Conservation (phyloP, 2,113 vertebrate genomes). For the Megalops atlanticus region DNA sequence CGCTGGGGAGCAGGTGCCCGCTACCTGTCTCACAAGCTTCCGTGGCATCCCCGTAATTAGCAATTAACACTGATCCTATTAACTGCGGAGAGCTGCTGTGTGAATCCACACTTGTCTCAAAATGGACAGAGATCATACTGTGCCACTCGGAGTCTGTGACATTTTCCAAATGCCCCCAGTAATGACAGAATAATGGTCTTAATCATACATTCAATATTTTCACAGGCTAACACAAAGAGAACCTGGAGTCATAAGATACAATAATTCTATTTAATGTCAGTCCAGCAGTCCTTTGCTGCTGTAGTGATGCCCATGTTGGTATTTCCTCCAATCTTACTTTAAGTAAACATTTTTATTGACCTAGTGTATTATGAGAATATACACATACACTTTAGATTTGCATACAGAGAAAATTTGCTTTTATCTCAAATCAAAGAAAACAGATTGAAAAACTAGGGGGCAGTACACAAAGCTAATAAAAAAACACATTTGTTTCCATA, state of each 20-base stretch:
- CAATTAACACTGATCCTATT: constrained; percentile 6
- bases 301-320: background rate
- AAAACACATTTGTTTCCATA: constrained; percentile 65
- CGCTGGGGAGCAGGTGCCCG: background rate
- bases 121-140: background rate
- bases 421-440: constrained; percentile 72
- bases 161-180: background rate
- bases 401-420: constrained; percentile 49
- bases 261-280: background rate
- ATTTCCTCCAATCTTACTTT: background rate
- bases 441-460: background rate
- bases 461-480: constrained; percentile 60
- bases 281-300: background rate
- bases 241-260: background rate
- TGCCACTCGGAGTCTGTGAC: background rate
- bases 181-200: background rate
- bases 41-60: constrained; percentile 15
- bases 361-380: background rate
- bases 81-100: background rate
- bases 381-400: constrained; percentile 42
- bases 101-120: background rate
- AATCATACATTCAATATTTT: background rate
- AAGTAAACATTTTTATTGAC: background rate
- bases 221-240: background rate
- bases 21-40: background rate